Conservation (phyloP, 2,888 invertebrate species). For the Ganaspis brasiliensis region DNA sequence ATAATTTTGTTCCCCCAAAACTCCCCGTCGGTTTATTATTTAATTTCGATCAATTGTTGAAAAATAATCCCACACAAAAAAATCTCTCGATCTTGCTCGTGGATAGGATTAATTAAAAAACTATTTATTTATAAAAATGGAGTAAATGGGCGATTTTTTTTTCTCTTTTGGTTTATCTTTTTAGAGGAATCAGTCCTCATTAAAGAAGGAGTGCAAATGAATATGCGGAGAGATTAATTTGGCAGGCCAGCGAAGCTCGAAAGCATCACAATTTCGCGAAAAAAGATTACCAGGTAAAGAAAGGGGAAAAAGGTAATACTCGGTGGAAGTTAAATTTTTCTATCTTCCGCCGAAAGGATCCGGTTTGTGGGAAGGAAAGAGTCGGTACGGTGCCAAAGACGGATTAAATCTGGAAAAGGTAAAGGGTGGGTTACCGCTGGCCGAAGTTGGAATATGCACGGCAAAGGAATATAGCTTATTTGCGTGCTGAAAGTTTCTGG, state of each 20-base stretch:
- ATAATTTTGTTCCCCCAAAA: too few species aligned
- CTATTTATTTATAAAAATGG: not conserved
- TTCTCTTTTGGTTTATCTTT: not conserved
- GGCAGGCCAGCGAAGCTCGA: conserved; percentile 20
- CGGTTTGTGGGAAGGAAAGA: conserved; percentile 51
- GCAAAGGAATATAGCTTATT: conserved; percentile 79
- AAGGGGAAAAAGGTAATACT: conserved; percentile 22
- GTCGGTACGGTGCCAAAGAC: conserved; percentile 70
- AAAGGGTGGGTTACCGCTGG: conserved; percentile 67
- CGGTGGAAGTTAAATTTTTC: conserved; percentile 31
- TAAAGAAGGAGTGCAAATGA: conserved; percentile 29
- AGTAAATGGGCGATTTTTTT: not conserved
- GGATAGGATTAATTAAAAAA: not conserved
- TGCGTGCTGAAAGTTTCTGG: conserved; percentile 79
- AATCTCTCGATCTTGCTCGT: not conserved
- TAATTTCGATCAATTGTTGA: too few species aligned
- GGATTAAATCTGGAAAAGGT: conserved; percentile 71
- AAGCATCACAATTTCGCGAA: conserved; percentile 30
- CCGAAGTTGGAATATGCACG: conserved; percentile 75
- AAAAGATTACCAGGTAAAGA: conserved; percentile 28
- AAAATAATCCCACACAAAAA: too few species aligned
- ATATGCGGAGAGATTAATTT: conserved; percentile 28
- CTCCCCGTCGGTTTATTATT: too few species aligned
- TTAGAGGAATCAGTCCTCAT: conserved; percentile 16
- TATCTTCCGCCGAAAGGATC: conserved; percentile 32